phyloP scores from a whole-genome alignment of 2,888 invertebrate genomes.

The Temnothorax ravouxi region DNA sequence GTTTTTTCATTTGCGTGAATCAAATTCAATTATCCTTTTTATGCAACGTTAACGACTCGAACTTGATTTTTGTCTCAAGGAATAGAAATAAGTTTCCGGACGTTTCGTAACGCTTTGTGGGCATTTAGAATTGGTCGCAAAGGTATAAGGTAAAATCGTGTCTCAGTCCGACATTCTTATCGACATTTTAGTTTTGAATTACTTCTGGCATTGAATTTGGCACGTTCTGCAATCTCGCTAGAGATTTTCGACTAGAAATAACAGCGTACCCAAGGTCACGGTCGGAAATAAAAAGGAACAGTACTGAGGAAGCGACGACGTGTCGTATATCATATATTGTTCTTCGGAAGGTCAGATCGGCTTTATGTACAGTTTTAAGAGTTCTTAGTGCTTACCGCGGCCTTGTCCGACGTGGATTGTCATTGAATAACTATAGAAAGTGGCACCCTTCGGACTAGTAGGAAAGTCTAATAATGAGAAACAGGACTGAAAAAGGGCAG shows the following conservation, averaged over 20 bases:
- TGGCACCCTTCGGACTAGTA: constrained; percentile 9
- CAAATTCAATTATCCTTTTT: neutral
- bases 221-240: constrained; percentile 14
- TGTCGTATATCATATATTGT: constrained; percentile 9
- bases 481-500: constrained; percentile 20
- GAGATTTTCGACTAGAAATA: constrained; percentile 33
- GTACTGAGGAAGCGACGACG: neutral
- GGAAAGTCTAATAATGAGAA: constrained; percentile 6
- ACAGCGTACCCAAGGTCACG: constrained; percentile 9
- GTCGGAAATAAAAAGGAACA: constrained; percentile 2
- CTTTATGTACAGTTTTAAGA: constrained; percentile 31
- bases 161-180: neutral
- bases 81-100: neutral
- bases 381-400: constrained; percentile 37
- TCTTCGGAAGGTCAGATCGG: constrained; percentile 4
- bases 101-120: neutral
- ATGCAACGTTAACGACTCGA: neutral
- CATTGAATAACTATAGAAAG: constrained; percentile 44
- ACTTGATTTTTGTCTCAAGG: neutral
- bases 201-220: constrained; percentile 15
- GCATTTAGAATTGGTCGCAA: neutral
- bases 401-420: constrained; percentile 55
- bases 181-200: constrained; percentile 5
- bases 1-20: neutral
- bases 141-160: neutral